Percentiles rank a stretch among this genome's conserved stretches.
Evolutionary conservation across 1,140 invertebrate genomes (phyloP).

Genomic region (silkworm (Bombyx mori)): DNA sequence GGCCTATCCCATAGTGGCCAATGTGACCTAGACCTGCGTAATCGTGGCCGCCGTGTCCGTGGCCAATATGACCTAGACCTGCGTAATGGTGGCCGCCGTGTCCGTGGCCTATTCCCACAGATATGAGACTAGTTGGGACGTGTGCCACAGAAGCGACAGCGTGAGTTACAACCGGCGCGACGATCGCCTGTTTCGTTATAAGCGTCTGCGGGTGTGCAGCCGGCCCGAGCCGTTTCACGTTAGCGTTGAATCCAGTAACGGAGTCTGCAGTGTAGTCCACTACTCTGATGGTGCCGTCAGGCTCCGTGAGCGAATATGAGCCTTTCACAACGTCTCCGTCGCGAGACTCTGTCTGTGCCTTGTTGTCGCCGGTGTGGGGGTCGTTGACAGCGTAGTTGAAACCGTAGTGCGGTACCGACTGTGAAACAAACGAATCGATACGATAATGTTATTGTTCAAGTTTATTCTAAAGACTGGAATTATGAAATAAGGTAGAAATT

Average conservation of each 20-base stretch:
- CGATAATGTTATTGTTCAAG: no score
- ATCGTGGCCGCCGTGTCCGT: slow-evolving; percentile 2
- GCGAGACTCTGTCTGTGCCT: slow-evolving; percentile 32
- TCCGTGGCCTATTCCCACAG: background rate
- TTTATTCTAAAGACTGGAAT: no score
- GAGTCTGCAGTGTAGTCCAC: slow-evolving; percentile 74
- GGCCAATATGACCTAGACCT: slow-evolving; percentile 5
- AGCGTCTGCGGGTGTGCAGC: slow-evolving; percentile 50
- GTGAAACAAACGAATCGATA: background rate
- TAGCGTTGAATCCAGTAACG: slow-evolving; percentile 65
- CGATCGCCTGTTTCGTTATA: slow-evolving; percentile 12
- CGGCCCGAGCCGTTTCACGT: slow-evolving; percentile 68
- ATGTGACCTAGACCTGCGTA: slow-evolving; percentile 7
- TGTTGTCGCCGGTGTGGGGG: slow-evolving; percentile 30
- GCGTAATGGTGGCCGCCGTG: slow-evolving; percentile 6
- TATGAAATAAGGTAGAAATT: no score
- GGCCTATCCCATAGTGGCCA: slow-evolving; percentile 1
- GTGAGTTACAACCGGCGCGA: slow-evolving; percentile 16
- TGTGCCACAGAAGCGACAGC: slow-evolving; percentile 1
- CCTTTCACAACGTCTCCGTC: slow-evolving; percentile 38
- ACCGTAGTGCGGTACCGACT: slow-evolving; percentile 59
- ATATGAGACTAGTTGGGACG: slow-evolving; percentile 7
- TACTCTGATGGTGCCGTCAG: slow-evolving; percentile 52
- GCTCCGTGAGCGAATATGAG: slow-evolving; percentile 36
- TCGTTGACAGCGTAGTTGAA: slow-evolving; percentile 76